Conservation (phyloP, 2,888 invertebrate species). For the Sepioteuthis lessoniana region DNA sequence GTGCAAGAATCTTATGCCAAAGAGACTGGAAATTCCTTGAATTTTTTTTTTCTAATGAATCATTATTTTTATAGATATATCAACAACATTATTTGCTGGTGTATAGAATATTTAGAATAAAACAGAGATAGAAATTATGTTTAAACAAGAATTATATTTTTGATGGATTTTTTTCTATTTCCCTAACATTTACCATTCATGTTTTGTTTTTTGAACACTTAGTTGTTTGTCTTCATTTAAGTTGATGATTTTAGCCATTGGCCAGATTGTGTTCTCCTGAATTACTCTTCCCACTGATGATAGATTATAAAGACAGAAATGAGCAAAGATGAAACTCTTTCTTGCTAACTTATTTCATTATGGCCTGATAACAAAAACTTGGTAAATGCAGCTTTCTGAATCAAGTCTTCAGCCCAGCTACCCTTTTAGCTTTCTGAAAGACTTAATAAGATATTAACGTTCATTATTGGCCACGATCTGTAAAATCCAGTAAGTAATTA, state of each 20-base stretch:
- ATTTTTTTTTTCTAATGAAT: neutral
- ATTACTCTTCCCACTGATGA: neutral
- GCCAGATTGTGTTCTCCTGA: neutral
- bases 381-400: neutral
- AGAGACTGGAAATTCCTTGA: neutral
- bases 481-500: neutral
- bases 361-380: neutral
- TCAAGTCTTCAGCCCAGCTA: neutral
- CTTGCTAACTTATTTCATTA: neutral
- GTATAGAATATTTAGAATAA: too few relatives aligned
- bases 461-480: neutral
- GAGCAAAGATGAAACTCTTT: neutral
- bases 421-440: neutral
- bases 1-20: neutral
- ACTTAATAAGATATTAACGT: neutral
- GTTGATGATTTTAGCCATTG: neutral
- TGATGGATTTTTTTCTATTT: too few relatives aligned
- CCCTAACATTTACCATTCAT: too few relatives aligned
- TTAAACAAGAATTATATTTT: too few relatives aligned
- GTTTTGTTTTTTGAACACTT: neutral
- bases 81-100: too few relatives aligned
- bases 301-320: neutral
- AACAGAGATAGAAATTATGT: too few relatives aligned
- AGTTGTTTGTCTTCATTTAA: neutral
- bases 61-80: neutral